Base-by-base conservation (phyloP, 2,113 vertebrate genomes). In the Thryonomys swinderianus region DNA sequence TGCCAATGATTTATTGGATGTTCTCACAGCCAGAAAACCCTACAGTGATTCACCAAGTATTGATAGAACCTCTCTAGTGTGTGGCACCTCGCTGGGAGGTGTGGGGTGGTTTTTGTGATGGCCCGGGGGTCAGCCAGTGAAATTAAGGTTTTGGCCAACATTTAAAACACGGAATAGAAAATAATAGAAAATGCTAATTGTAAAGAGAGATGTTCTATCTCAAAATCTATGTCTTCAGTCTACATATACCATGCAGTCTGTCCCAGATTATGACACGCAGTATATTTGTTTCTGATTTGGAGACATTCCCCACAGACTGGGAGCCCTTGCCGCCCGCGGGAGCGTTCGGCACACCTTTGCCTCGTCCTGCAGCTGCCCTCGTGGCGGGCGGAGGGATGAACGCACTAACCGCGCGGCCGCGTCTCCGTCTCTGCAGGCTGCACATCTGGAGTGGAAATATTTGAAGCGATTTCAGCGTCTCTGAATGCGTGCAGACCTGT, bases 381-480 rank as follows among this genome's bases (percentile, higher is more conserved):
- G 0, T 0, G 5, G 16, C 0, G 7, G 11, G 42, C 3, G 57
- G 42, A 85, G 73, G 9, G 6, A 71, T 7, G 0, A 23, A 17
- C 30, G 23, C 1, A 13, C 27, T 11, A 9, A 1, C 6, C 7
- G 2, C 20, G 20, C 27, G 34, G 53, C 7, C 23, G 62, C n/a
- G 61, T 20, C 37, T 62, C 25, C 32, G 7, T 45, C 5, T 30
- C 14, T 5, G n/a, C 27, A n/a, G 27, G 3, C 2, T 32, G 30
- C 57, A 6, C 16, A 10, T 55, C n/a, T 11, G 51, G 5, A 48
- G 45, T 67, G 42, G 6, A 55, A 40, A 18, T 34, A 23, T 53
- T 10, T 81, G 45, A 34, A 64, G 32, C 7, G 7, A 8, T 18
- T 27, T 51, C 30, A 20, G 5, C 27, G 16, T 42, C 8, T 1